phyloP scores from a whole-genome alignment of 92 coral and sea anemone species.

The Meandrina meandrites region DNA sequence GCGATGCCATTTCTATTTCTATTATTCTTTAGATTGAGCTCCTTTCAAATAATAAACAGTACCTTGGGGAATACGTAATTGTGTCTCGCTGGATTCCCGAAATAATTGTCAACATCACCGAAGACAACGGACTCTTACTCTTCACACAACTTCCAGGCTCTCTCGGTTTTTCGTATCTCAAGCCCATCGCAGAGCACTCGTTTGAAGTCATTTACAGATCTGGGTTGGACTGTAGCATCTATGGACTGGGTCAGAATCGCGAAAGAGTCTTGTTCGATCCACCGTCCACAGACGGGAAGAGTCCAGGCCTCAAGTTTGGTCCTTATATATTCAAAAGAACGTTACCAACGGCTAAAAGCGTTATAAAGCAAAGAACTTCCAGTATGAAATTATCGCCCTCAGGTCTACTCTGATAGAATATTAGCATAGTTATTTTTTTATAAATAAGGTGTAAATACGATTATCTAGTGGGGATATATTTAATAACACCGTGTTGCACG shows the following conservation, averaged over 20 bases:
- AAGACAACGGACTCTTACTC: conserved; percentile 71
- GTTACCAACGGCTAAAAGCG: background rate
- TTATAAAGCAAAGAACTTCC: background rate
- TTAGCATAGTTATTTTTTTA: background rate
- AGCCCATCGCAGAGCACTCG: conserved; percentile 51
- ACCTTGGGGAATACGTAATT: conserved; percentile 75
- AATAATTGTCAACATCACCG: conserved; percentile 76
- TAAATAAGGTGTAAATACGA: background rate
- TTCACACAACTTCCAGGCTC: conserved; percentile 87
- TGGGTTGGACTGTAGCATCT: conserved; percentile 78
- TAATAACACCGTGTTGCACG: background rate
- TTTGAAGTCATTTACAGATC: conserved; percentile 85
- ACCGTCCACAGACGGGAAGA: conserved; percentile 59
- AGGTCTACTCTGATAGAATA: conserved; percentile 5
- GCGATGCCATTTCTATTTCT: background rate
- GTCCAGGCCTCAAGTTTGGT: conserved; percentile 85
- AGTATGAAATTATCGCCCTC: conserved; percentile 17
- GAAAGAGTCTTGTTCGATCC: conserved; percentile 77
- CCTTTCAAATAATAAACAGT: conserved; percentile 55
- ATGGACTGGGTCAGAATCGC: conserved; percentile 92
- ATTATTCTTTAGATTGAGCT: conserved; percentile 60
- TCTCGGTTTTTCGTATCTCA: conserved; percentile 77
- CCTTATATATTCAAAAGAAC: conserved; percentile 71
- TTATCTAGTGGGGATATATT: background rate
- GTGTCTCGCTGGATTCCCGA: conserved; percentile 84